A percentile compares a stretch with the other conserved stretches of the same genome.
Conservation (phyloP, 1,140 invertebrate species). For the Bombus waltoni region DNA sequence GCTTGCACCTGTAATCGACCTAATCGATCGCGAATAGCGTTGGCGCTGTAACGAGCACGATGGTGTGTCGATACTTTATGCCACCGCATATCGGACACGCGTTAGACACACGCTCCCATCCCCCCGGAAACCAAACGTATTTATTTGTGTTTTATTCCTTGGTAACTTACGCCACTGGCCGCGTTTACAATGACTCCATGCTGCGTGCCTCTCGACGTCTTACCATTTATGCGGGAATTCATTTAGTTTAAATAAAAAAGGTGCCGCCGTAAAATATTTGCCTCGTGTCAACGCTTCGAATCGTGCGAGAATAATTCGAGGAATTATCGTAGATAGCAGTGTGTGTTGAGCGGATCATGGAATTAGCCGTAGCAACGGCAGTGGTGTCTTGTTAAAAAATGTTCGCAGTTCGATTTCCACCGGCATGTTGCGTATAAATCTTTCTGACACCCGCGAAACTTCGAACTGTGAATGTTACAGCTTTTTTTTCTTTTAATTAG, state of each 20-base stretch:
- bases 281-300: not conserved
- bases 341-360: conserved; percentile 3
- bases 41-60: too few species aligned
- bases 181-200: conserved; percentile 71
- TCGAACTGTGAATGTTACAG: conserved; percentile 17
- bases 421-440: conserved; percentile 50
- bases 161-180: conserved; percentile 68
- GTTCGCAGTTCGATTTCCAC: conserved; percentile 54
- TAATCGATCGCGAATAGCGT: too few species aligned
- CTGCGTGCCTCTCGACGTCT: conserved; percentile 37
- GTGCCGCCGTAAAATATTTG: not conserved
- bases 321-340: conserved; percentile 6
- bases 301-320: not conserved
- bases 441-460: conserved; percentile 57
- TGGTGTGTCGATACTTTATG: too few species aligned
- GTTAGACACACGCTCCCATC: too few species aligned
- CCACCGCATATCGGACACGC: too few species aligned
- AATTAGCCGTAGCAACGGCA: conserved; percentile 30
- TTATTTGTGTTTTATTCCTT: conserved; percentile 57
- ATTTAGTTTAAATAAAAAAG: conserved; percentile 61
- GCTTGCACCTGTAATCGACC: too few species aligned
- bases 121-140: not conserved
- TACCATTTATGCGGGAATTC: conserved; percentile 67
- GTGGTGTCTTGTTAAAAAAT: conserved; percentile 58
- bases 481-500: not conserved